These are phyloP conservation scores for Seriola quinqueradiata DNA, from an alignment of 2,113 vertebrate genomes.

Conservation along the genomic window DNA sequence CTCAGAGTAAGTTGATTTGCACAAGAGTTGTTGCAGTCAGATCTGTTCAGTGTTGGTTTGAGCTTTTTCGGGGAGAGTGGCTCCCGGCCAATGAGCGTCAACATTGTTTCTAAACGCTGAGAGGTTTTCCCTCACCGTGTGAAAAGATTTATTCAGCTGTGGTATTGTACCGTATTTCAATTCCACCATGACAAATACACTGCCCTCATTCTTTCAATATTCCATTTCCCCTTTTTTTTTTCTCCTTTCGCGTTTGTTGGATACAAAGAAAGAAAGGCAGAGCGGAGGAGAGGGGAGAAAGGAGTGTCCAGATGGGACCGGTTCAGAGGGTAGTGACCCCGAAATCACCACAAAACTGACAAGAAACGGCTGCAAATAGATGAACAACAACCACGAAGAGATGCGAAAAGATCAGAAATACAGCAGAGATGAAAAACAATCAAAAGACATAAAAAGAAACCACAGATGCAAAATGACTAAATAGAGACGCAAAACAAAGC, in stretches of 20 bases:
- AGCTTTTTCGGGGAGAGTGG: neutral
- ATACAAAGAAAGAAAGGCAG: conserved; percentile 23
- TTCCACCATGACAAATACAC: conserved; percentile 66
- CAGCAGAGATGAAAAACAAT: too few relatives aligned
- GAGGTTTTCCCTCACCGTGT: conserved; percentile 45
- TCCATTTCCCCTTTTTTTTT: conserved; percentile 30
- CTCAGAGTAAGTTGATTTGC: neutral
- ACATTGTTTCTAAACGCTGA: conserved; percentile 53
- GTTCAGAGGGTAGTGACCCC: too few relatives aligned
- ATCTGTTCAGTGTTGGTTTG: conserved; percentile 15
- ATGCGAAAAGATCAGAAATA: too few relatives aligned
- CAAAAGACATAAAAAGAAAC: neutral
- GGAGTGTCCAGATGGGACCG: too few relatives aligned
- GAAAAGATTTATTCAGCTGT: conserved; percentile 62
- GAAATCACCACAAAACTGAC: too few relatives aligned
- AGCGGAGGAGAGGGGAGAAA: neutral
- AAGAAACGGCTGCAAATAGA: too few relatives aligned
- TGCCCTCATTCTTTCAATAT: conserved; percentile 72
- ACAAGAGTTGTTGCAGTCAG: neutral
- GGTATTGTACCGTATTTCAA: conserved; percentile 51
- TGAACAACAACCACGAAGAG: too few relatives aligned
- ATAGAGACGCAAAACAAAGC: too few relatives aligned
- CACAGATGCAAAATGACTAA: too few relatives aligned
- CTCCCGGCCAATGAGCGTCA: conserved; percentile 7
- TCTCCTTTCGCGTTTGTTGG: conserved; percentile 23